Percentiles rank a stretch among this genome's conserved stretches.
These are phyloP conservation scores for Neosilurus mollespiculum DNA, from an alignment of 2,797 vertebrate species.

Conservation along the genomic window DNA sequence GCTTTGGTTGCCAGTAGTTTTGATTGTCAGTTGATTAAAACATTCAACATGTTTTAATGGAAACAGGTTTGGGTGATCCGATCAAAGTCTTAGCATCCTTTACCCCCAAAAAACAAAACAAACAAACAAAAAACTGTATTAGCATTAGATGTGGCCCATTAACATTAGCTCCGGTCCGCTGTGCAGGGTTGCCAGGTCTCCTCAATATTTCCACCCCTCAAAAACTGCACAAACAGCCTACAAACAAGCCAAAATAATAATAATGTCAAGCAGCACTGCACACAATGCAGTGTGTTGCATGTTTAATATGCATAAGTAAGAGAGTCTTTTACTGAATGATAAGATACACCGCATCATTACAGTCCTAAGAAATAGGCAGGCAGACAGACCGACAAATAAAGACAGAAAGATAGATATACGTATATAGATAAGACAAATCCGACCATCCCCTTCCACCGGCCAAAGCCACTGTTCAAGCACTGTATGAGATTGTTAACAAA, in stretches of 20 bases:
- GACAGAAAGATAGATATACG: no score
- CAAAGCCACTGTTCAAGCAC: neutral
- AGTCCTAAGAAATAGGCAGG: neutral
- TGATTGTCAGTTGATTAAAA: neutral
- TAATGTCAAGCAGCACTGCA: no score
- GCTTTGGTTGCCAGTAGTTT: neutral
- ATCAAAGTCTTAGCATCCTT: neutral
- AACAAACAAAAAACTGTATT: neutral
- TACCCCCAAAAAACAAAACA: no score
- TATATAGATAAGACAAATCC: neutral
- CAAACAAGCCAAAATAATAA: no score
- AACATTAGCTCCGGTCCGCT: neutral
- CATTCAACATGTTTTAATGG: neutral
- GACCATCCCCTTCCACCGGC: neutral
- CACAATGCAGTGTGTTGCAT: no score
- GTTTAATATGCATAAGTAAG: neutral
- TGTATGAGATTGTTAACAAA: neutral
- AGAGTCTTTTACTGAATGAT: neutral
- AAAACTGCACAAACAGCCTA: neutral
- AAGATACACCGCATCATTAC: neutral
- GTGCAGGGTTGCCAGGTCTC: neutral
- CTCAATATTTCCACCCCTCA: neutral
- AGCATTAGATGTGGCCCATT: neutral
- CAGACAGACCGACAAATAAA: neutral
- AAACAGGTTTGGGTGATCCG: neutral